A percentile compares a stretch with the other conserved stretches of the same genome.
Evolutionary conservation across 2,797 vertebrate species (phyloP).

Genomic region (Sebastes oblongus): DNA sequence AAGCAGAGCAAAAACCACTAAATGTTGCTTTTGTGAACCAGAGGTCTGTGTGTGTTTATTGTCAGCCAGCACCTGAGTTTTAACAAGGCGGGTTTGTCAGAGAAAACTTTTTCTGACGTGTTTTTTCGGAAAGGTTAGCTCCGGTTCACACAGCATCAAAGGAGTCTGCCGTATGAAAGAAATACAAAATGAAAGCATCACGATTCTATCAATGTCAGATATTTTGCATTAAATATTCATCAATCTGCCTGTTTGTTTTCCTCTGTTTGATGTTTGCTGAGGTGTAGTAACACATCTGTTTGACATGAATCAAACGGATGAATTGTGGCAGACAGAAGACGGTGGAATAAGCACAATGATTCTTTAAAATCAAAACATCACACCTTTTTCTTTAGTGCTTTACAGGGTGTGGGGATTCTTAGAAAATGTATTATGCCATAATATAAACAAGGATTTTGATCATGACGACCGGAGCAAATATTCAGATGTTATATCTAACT

Average conservation of each 20-base stretch:
- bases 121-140: slow-evolving; percentile 36
- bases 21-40: slow-evolving; percentile 17
- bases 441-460: neutral
- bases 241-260: slow-evolving; percentile 51
- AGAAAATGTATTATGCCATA: neutral
- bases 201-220: slow-evolving; percentile 54
- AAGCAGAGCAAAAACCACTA: slow-evolving; percentile 19
- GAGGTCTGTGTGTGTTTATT: slow-evolving; percentile 4
- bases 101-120: slow-evolving; percentile 34
- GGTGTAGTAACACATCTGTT: slow-evolving; percentile 41
- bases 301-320: slow-evolving; percentile 39
- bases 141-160: slow-evolving; percentile 50
- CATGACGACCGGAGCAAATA: neutral
- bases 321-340: slow-evolving; percentile 24
- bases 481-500: neutral
- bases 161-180: slow-evolving; percentile 29
- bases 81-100: slow-evolving; percentile 48
- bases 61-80: slow-evolving; percentile 32
- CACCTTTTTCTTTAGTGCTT: neutral
- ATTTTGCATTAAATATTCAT: slow-evolving; percentile 55
- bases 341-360: neutral
- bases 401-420: neutral
- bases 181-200: slow-evolving; percentile 53
- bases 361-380: slow-evolving; percentile 13
- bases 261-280: slow-evolving; percentile 50